phyloP scores from a whole-genome alignment of 2,888 invertebrate species.

The Congeria kusceri region DNA sequence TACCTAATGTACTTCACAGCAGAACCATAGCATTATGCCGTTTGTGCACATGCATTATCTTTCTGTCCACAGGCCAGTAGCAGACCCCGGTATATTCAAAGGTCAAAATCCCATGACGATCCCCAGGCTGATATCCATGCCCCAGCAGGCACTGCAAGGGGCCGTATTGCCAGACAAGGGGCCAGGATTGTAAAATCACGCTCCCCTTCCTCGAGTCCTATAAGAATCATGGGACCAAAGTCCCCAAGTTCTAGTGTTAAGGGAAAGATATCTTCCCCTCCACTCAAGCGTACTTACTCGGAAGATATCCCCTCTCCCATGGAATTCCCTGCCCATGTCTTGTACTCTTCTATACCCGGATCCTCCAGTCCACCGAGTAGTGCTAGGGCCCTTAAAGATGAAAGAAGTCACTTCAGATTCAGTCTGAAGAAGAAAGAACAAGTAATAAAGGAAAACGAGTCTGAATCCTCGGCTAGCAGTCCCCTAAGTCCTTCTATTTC shows the following conservation, averaged over 20 bases:
- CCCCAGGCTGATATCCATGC: slow-evolving; percentile 76
- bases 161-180: slow-evolving; percentile 83
- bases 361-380: slow-evolving; percentile 53
- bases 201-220: slow-evolving; percentile 83
- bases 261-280: slow-evolving; percentile 17
- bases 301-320: slow-evolving; percentile 49
- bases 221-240: slow-evolving; percentile 82
- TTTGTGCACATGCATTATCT: background rate
- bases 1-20: too few relatives aligned
- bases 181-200: slow-evolving; percentile 80
- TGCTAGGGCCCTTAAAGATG: slow-evolving; percentile 49
- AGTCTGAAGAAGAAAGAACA: slow-evolving; percentile 45
- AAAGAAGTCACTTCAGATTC: slow-evolving; percentile 39
- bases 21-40: too few relatives aligned
- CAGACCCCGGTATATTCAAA: slow-evolving; percentile 80
- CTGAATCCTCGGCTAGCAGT: slow-evolving; percentile 7
- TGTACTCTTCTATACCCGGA: slow-evolving; percentile 41
- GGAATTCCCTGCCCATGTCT: slow-evolving; percentile 39
- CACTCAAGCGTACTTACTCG: slow-evolving; percentile 13
- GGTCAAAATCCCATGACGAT: slow-evolving; percentile 84
- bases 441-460: slow-evolving; percentile 3
- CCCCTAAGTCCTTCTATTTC: background rate
- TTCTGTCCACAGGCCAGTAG: slow-evolving; percentile 72
- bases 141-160: slow-evolving; percentile 78
- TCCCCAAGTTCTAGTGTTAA: slow-evolving; percentile 47